Base-by-base conservation (phyloP, 1,140 invertebrate species). In the Drosophila chauvacae region DNA sequence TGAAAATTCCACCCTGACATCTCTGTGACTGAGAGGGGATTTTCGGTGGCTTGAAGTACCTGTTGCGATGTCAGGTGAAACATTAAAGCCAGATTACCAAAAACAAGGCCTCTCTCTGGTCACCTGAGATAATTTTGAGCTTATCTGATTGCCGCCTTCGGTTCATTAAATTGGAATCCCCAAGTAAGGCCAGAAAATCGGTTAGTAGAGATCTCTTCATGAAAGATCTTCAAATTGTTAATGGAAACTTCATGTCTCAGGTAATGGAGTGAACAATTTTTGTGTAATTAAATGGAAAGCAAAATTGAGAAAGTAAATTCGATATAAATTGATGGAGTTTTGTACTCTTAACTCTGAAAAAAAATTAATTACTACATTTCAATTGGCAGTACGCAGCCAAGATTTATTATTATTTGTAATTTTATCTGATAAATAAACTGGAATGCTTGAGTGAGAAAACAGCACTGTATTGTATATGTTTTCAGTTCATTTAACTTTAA, bases 81-180 rank as follows among this genome's bases (percentile, higher is more conserved):
- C 73, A 77, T 77, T 77, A 77, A 77, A 57, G 73, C 60, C 73
- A 64, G 73, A 76, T 76, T 76, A 76, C 61, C 55, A 18, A 72
- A 72, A 72, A 72, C 70, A 72, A 72, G 68, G 70, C 70, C 68
- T 72, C 70, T 37, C 68, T 72, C 70, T 37, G 70, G 23, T 28
- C 70, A 47, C 66, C 51, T 68, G 66, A 66, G 65, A 60, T 71
- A 42, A 62, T 33, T 20, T n/a, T 16, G 28, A n/a, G 13, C 26
- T 60, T 55, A 74, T 74, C 71, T 62, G 58, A 63, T 74, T 35
- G 41, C 70, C 44, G 58, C 70, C 53, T 72, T 72, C 70, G 45
- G 53, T 37, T 23, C 48, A 72, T 73, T 47, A 50, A 73, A 68
- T 70, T 68, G 48, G 63, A 70, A 11, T 70, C 26, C 14, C 37